Evolutionary conservation across 2,888 invertebrate genomes (phyloP).

Genomic region (Drosophila silvestris): DNA sequence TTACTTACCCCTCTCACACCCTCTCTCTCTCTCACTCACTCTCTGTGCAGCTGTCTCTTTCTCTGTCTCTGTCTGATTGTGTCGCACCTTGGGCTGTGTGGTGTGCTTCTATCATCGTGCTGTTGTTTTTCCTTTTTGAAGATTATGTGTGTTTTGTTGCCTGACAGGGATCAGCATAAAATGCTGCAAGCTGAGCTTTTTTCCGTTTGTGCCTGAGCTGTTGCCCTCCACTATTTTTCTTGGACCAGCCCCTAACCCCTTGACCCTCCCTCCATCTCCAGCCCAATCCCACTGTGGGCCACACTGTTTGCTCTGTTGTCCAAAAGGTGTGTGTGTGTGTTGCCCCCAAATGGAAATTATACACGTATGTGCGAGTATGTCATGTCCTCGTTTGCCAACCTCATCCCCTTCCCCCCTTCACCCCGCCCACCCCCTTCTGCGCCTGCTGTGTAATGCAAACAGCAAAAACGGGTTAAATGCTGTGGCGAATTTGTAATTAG

Average conservation of each 20-base stretch:
- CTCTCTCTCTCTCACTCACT: conserved; percentile 3
- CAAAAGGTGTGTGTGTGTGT: conserved; percentile 41
- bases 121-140: conserved; percentile 84
- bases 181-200: conserved; percentile 85
- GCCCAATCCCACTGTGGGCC: neutral
- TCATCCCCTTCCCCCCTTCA: neutral
- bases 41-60: conserved; percentile 42
- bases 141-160: conserved; percentile 85
- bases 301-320: conserved; percentile 55
- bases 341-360: conserved; percentile 54
- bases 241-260: conserved; percentile 4
- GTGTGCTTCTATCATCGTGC: conserved; percentile 60
- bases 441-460: conserved; percentile 50
- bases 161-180: conserved; percentile 85
- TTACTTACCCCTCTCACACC: conserved; percentile 55
- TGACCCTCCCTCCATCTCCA: neutral
- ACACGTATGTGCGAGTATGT: conserved; percentile 54
- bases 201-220: conserved; percentile 33
- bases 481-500: conserved; percentile 84
- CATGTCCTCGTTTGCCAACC: conserved; percentile 6
- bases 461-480: conserved; percentile 78
- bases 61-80: neutral
- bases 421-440: neutral
- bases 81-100: conserved; percentile 25
- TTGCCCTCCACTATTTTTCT: conserved; percentile 30